phyloP scores from a whole-genome alignment of 2,888 invertebrate genomes.

The Andrena minutula region DNA sequence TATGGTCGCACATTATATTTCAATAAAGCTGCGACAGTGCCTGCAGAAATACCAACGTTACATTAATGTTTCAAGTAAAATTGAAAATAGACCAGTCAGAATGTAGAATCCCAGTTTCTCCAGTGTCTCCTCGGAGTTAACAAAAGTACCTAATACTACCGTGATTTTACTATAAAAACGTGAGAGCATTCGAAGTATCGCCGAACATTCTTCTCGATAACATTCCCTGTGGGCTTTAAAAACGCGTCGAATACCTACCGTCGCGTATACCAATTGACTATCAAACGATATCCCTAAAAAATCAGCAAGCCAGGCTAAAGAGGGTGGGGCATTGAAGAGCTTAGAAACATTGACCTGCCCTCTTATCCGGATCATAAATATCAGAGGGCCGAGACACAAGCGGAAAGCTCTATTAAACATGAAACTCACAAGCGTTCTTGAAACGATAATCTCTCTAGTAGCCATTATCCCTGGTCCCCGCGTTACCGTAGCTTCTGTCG shows the following conservation, averaged over 20 bases:
- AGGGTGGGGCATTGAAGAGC: neutral
- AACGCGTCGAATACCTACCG: neutral
- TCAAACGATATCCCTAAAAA: neutral
- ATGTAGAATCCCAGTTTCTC: too few species aligned
- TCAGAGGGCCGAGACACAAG: slow-evolving; percentile 35
- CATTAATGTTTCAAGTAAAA: neutral
- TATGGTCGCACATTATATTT: neutral
- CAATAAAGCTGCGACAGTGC: neutral
- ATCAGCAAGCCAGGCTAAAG: neutral
- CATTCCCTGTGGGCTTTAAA: neutral
- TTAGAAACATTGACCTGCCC: slow-evolving; percentile 2
- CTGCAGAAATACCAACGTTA: neutral
- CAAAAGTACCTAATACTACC: too few species aligned
- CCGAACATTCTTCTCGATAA: neutral
- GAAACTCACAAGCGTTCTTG: slow-evolving; percentile 24
- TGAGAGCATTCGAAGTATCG: neutral
- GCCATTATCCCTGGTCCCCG: slow-evolving; percentile 24
- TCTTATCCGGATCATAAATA: slow-evolving; percentile 29
- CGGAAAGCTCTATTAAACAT: slow-evolving; percentile 28
- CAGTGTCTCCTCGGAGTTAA: too few species aligned
- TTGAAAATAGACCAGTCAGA: too few species aligned
- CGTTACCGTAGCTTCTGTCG: slow-evolving; percentile 24
- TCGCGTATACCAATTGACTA: neutral
- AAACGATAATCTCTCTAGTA: slow-evolving; percentile 51
- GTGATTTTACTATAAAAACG: too few species aligned